Percentiles rank a stretch among this genome's conserved stretches.
Evolutionary conservation across 1,140 invertebrate species (phyloP).

Genomic region (Copidosoma floridanum): DNA sequence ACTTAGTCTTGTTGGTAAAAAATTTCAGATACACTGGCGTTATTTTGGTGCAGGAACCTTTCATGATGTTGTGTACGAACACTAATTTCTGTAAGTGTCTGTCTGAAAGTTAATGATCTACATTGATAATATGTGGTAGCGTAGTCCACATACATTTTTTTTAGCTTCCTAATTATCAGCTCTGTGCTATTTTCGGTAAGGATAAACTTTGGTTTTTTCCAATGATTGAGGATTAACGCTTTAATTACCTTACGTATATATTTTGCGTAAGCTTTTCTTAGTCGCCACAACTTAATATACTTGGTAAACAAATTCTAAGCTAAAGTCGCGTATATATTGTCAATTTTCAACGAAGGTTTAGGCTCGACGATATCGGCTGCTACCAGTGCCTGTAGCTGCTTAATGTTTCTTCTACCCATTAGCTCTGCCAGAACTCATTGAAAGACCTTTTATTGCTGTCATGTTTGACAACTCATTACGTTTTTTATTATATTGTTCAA

Average conservation of each 20-base stretch:
- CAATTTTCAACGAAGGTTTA: neutral
- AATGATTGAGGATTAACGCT: neutral
- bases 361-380: neutral
- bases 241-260: neutral
- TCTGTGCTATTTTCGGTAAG: neutral
- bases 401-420: neutral
- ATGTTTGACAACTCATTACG: neutral
- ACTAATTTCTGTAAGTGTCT: too few relatives aligned
- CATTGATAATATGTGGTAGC: too few relatives aligned
- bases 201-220: neutral
- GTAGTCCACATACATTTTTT: too few relatives aligned
- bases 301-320: neutral
- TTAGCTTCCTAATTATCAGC: too few relatives aligned
- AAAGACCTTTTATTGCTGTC: neutral
- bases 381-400: neutral
- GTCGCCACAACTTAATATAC: neutral
- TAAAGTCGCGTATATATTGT: neutral
- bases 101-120: too few relatives aligned
- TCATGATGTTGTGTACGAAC: too few relatives aligned
- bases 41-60: too few relatives aligned
- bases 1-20: too few relatives aligned
- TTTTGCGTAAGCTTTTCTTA: neutral
- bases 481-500: neutral
- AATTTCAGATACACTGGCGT: too few relatives aligned
- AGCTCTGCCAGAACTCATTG: neutral